A percentile compares a stretch with the other conserved stretches of the same genome.
These are phyloP conservation scores for Amblyornis subalaris DNA, from an alignment of 2,113 vertebrate species.

Conservation along the genomic window DNA sequence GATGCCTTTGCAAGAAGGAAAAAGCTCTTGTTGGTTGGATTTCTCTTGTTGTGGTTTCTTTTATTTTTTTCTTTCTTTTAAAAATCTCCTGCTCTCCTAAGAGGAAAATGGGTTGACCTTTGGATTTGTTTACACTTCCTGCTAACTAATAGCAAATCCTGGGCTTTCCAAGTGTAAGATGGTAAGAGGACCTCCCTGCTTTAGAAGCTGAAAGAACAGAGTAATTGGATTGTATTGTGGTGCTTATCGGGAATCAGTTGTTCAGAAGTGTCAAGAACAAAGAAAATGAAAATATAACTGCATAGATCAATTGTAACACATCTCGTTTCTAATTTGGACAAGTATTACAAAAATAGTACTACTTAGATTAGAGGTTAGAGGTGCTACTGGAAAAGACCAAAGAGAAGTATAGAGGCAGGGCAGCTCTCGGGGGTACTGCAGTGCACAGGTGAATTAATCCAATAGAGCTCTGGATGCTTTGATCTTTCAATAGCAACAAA, in stretches of 20 bases:
- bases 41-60: not conserved
- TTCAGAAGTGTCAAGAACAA: not conserved
- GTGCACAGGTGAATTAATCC: fast-evolving
- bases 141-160: not conserved
- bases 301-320: fast-evolving
- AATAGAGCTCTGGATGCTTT: not conserved
- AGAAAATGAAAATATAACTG: not conserved
- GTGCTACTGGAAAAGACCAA: not conserved
- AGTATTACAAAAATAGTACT: not conserved
- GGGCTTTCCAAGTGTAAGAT: not conserved
- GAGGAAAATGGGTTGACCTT: not conserved
- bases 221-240: not conserved
- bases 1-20: not conserved
- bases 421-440: not conserved
- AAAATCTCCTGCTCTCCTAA: not conserved
- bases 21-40: not conserved
- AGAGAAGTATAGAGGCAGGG: not conserved
- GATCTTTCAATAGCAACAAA: not conserved
- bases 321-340: not conserved
- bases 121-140: not conserved
- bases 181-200: not conserved
- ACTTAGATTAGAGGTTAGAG: not conserved
- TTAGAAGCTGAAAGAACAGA: not conserved
- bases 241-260: not conserved
- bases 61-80: not conserved